These are phyloP conservation scores for Megamerina dolium DNA, from an alignment of 2,888 invertebrate species.

Conservation along the genomic window DNA sequence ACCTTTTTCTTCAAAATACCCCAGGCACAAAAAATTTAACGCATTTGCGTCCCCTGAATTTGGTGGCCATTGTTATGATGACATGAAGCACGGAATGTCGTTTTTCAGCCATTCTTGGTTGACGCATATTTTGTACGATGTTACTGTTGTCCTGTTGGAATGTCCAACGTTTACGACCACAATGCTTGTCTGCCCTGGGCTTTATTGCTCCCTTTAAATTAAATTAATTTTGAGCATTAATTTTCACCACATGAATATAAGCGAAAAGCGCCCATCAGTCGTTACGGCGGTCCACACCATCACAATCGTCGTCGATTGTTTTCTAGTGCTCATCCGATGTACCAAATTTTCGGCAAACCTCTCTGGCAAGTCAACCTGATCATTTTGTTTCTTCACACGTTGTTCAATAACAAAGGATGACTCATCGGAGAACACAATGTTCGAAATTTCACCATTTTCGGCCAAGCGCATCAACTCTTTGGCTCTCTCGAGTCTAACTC, in stretches of 20 bases:
- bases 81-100: background rate
- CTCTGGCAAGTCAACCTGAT: background rate
- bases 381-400: background rate
- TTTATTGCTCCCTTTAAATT: background rate
- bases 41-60: too few species aligned
- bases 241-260: background rate
- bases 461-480: background rate
- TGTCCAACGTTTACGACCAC: background rate
- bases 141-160: slow-evolving; percentile 4
- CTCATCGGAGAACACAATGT: background rate
- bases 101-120: background rate
- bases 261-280: background rate
- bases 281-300: background rate
- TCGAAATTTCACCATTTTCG: background rate
- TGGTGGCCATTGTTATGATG: too few species aligned
- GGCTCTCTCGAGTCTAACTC: background rate
- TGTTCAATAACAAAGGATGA: background rate
- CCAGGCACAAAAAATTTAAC: too few species aligned
- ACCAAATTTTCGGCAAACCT: background rate
- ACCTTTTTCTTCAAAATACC: too few species aligned
- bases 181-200: background rate
- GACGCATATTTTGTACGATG: background rate
- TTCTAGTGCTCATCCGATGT: background rate
- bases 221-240: background rate
- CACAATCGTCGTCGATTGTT: background rate